Conservation (phyloP, 2,113 vertebrate genomes). For the Lophura nycthemera region DNA sequence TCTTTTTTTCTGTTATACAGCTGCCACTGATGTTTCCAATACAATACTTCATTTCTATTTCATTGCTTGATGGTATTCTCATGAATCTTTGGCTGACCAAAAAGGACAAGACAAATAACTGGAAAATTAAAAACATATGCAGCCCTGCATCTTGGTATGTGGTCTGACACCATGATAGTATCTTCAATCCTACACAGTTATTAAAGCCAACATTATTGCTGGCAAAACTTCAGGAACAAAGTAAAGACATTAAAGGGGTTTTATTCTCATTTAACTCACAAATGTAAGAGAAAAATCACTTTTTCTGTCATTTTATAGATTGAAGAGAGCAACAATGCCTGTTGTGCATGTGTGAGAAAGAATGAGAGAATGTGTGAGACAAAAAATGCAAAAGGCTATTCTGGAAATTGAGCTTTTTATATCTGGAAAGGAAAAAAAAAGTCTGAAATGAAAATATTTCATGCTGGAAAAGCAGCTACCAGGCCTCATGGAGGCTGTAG, state of each 20-base stretch:
- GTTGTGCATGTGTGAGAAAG: neutral
- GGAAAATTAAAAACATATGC: constrained; percentile 50
- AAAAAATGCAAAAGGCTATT: neutral
- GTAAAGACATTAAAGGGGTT: neutral
- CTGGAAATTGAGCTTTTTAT: neutral
- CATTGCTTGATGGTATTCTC: neutral
- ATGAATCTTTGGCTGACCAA: neutral
- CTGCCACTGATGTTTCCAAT: constrained; percentile 13
- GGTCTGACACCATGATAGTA: constrained; percentile 34
- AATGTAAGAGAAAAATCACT: neutral
- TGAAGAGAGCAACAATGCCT: neutral
- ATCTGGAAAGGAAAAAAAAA: neutral
- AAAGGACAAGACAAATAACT: constrained; percentile 40
- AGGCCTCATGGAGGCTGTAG: neutral
- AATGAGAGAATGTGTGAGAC: neutral
- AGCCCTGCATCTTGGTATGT: constrained; percentile 25
- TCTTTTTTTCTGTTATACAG: neutral
- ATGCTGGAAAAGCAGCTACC: neutral
- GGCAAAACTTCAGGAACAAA: constrained; percentile 36
- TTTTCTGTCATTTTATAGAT: neutral
- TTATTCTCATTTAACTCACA: constrained; percentile 38
- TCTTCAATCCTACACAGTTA: constrained; percentile 9
- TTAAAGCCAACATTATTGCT: constrained; percentile 28
- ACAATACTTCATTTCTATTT: neutral
- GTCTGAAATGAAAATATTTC: neutral